Base-by-base conservation (phyloP, 2,113 vertebrate species). In the Antechinus flavipes region DNA sequence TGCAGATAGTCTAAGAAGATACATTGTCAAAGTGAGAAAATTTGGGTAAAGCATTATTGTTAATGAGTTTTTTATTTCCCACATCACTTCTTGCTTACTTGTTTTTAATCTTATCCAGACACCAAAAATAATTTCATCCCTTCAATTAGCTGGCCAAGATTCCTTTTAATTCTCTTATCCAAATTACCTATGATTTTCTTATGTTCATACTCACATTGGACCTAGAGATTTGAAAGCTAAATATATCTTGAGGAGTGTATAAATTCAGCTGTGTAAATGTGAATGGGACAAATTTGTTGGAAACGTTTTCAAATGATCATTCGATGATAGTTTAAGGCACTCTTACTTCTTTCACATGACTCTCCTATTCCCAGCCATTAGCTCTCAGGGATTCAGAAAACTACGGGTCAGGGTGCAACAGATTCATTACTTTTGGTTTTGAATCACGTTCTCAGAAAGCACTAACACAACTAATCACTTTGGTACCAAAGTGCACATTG, bases 401-500 rank as follows among this genome's bases (percentile, higher is more conserved):
- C 11, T 91, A 12, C 35, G 54, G 49, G 35, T 91, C 46, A 35
- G 56, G 90, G 93, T 35, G 55, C 54, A 52, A 56, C 7, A 91
- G 24, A 56, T 42, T 93, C 55, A 46, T 61, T 91, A 94, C 3
- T 91, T 91, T 91, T 95, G 8, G 50, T 22, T 92, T 61, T 47
- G 92, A 53, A 91, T 89, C n/a, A 47, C 68, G 54, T 26, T 53
- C 4, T 54, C 10, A 84, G 54, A 93, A 93, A 90, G 54, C 91
- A 91, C 14, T 27, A 56, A 11, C 11, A 94, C 47, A 27, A 8
- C 55, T 92, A 19, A 93, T 56, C 54, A 56, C 0, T 93, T 95
- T 90, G 58, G 42, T 94, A 95, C 89, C 91, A 92, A 97, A 97
- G 93, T 90, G 8, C 93, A 94, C 10, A n/a, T 1, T 89, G 89